Evolutionary conservation across 2,113 vertebrate genomes (phyloP).

Genomic region (Hippocampus barbouri): DNA sequence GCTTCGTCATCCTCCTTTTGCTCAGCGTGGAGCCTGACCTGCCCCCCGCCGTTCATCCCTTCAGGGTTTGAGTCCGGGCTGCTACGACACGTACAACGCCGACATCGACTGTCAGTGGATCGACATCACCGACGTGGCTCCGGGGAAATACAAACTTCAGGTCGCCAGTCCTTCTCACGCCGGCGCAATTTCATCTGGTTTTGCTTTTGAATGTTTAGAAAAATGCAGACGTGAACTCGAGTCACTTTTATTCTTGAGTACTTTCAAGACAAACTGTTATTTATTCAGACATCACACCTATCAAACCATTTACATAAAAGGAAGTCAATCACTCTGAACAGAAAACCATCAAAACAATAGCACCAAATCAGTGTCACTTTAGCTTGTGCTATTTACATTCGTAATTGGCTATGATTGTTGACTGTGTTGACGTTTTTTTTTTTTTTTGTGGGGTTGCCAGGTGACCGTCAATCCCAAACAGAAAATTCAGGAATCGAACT

Average conservation of each 20-base stretch:
- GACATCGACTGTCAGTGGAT: constrained; percentile 81
- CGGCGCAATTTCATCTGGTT: not conserved
- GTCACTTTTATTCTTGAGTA: too few relatives aligned
- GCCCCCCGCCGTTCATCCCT: not conserved
- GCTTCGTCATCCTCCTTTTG: too few relatives aligned
- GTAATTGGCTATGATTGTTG: not conserved
- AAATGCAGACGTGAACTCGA: too few relatives aligned
- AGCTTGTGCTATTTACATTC: too few relatives aligned
- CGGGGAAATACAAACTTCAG: constrained; percentile 74
- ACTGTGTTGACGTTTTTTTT: not conserved
- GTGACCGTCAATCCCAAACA: constrained; percentile 76
- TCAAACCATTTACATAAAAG: too few relatives aligned
- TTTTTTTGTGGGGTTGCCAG: constrained; percentile 35
- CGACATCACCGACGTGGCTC: constrained; percentile 71
- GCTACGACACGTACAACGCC: constrained; percentile 75
- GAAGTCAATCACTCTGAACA: too few relatives aligned
- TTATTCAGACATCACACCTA: too few relatives aligned
- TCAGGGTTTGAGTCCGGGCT: constrained; percentile 75
- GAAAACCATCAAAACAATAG: too few relatives aligned
- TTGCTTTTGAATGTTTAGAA: not conserved
- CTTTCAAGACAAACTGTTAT: too few relatives aligned
- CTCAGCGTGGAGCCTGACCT: not conserved
- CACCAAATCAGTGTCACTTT: too few relatives aligned
- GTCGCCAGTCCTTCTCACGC: constrained; percentile 21
- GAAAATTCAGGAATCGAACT: constrained; percentile 76